A percentile compares a stretch with the other conserved stretches of the same genome.
These are phyloP conservation scores for Papilio elwesi DNA, from an alignment of 2,888 invertebrate genomes.

Conservation along the genomic window DNA sequence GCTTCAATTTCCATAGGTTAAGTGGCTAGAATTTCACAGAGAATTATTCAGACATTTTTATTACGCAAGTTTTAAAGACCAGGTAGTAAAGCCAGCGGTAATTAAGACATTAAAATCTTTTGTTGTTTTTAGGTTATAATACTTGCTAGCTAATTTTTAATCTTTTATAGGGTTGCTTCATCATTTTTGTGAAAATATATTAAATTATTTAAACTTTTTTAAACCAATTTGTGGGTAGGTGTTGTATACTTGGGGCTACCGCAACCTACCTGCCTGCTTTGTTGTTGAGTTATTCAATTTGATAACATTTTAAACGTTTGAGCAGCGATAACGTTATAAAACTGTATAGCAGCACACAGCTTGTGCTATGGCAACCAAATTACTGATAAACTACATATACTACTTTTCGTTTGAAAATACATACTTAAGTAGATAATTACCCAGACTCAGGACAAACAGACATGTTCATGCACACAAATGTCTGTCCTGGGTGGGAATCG, in stretches of 20 bases:
- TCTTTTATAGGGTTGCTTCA: conserved; percentile 22
- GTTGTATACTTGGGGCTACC: conserved; percentile 12
- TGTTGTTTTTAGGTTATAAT: conserved; percentile 23
- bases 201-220: neutral
- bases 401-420: too few species aligned
- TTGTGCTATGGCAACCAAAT: too few species aligned
- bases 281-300: conserved; percentile 23
- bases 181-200: neutral
- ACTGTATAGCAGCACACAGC: neutral
- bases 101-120: conserved; percentile 37
- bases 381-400: too few species aligned
- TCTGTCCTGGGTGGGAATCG: too few species aligned
- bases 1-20: conserved; percentile 19
- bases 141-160: conserved; percentile 1
- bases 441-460: too few species aligned
- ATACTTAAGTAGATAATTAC: too few species aligned
- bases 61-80: conserved; percentile 17
- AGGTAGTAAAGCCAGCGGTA: neutral
- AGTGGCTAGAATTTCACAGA: conserved; percentile 28
- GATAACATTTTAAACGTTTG: conserved; percentile 19
- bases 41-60: conserved; percentile 32
- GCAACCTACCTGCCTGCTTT: conserved; percentile 1
- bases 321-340: neutral
- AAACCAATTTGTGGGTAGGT: neutral
- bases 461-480: too few species aligned